phyloP scores from a whole-genome alignment of 2,113 vertebrate species.

The Rhagologus leucostigma region DNA sequence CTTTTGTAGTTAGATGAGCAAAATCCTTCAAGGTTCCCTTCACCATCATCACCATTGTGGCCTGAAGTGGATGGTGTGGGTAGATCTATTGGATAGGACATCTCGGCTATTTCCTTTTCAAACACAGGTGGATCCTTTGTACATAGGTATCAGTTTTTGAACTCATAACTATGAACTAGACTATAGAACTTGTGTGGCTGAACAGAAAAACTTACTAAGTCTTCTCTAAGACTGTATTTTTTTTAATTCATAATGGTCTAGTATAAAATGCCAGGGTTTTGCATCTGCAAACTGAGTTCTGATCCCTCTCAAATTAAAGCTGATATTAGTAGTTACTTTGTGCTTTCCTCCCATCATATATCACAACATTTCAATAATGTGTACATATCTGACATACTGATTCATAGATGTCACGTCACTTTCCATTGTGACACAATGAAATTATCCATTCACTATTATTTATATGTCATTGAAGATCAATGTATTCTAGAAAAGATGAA shows the following conservation, averaged over 20 bases:
- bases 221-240: not conserved
- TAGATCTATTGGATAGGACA: not conserved
- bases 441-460: constrained; percentile 1
- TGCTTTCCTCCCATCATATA: not conserved
- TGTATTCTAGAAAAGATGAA: not conserved
- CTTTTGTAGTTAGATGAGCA: not conserved
- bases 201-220: not conserved
- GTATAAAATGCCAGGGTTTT: not conserved
- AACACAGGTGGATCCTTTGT: not conserved
- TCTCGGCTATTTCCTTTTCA: not conserved
- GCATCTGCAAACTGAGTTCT: not conserved
- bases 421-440: not conserved
- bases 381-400: not conserved
- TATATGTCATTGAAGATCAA: not conserved
- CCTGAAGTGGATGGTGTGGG: not conserved
- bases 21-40: not conserved
- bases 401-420: not conserved
- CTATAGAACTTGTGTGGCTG: not conserved
- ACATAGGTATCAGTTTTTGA: not conserved
- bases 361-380: constrained; percentile 1
- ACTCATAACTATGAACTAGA: not conserved
- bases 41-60: accelerated
- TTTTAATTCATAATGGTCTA: not conserved
- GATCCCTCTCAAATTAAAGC: not conserved
- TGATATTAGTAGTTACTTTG: not conserved